Evolutionary conservation across 2,797 vertebrate species (phyloP), one percentile per base, ranked within the genome.

Genomic region (Hapalemur alaotrensis): DNA sequence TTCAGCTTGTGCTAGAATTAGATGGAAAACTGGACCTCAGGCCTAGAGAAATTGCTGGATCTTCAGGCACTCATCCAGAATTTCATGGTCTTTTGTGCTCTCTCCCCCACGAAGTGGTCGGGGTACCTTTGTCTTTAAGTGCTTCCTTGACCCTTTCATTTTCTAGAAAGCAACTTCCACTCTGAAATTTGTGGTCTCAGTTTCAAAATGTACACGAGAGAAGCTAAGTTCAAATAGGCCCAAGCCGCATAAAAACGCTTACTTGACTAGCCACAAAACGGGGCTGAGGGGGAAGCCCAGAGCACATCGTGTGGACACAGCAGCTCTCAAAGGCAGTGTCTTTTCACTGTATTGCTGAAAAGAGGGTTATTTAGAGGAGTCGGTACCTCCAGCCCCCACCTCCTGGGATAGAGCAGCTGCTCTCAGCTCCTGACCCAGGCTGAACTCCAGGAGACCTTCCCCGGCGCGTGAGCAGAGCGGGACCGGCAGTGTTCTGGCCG

Each of bases 161-260:
- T 97, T 87, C 94, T 78, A 96, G 76, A 82, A 76, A 92, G 69
- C 63, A 82, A 76, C 46, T 95, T 96, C 91, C 88, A 75, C 78
- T 84, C 84, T 75, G 89, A 93, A 94, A 95, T 95, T 54, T 90
- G 76, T 85, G 35, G 79, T 93, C 63, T 95, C 30, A 0, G 30
- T 84, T 97, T 87, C 61, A 94, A 87, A 97, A 67, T 43, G 54
- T 52, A 67, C 3, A 9, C 28, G 17, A 76, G 41, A 78, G 41
- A 89, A 91, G 48, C 65, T 63, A 84, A 81, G 80, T 91, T 95
- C 94, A 89, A 50, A 82, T 41, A 93, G 65, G n/a, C 88, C 81
- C 86, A 63, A 75, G n/a, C 76, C 72, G 41, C 38, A 22, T 75
- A 95, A 89, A 84, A 93, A 92, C 48, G 43, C 48, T 80, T 79